Base-by-base conservation (phyloP, 2,113 vertebrate genomes). In the Mormyrus lacerda region DNA sequence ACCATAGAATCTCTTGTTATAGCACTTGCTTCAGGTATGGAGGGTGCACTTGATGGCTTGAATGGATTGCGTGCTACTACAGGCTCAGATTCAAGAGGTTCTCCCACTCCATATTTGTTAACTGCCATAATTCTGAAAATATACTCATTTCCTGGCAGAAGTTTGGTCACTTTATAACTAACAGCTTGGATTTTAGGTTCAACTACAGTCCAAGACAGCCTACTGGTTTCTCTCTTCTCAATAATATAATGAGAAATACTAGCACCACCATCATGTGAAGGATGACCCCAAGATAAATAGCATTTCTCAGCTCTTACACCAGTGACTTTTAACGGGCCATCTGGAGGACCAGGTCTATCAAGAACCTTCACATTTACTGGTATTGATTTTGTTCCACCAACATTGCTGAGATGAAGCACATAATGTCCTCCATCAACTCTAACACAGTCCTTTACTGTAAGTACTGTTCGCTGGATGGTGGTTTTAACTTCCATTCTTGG, bases 101-200 rank as follows among this genome's bases (percentile, higher is more conserved):
- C 98, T 88, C 98, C 98, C 90, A 96, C 94, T 91, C 98, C 98
- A 0, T 98, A 99, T 95, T 99, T 99, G 92, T 99, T 99, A 50
- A 99, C 98, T 91, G 98, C 98, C 95, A 97, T 98, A 89, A 99
- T 95, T 92, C 98, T 97, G 94, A 99, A 99, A 90, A 99, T 99
- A 90, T 99, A 99, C 91, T 99, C 98, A 92, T 99, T 99, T 48
- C 97, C 97, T 93, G 97, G 92, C 91, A 99, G 96, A 73, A 99
- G 97, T 94, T 96, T 99, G 82, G 98, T 99, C 90, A 99, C 96
- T 97, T 99, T 99, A 93, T 97, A 96, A 91, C 96, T 99, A 84
- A 99, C 96, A 87, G 98, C 97, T 91, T 98, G 97, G 39, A 99
- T 97, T 0, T 98, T 97, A 90, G 97, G 96, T 91, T 98, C 97